These are phyloP conservation scores for Stratiomys singularior DNA, from an alignment of 2,888 invertebrate genomes.

Conservation along the genomic window DNA sequence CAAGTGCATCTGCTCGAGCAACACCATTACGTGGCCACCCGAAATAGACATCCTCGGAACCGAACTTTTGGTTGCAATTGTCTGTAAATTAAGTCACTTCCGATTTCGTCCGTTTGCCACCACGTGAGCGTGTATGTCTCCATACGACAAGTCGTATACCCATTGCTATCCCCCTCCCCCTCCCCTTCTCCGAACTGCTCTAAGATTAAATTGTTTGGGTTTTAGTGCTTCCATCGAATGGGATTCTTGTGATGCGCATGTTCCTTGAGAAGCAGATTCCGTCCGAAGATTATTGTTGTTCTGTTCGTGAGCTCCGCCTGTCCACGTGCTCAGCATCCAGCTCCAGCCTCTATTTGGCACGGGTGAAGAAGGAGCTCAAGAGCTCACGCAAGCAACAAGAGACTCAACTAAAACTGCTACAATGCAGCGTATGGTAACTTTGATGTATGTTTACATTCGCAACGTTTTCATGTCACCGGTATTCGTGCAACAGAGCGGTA, in stretches of 20 bases:
- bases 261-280: constrained; percentile 26
- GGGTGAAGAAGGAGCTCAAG: neutral
- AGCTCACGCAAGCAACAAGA: constrained; percentile 40
- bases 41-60: constrained; percentile 49
- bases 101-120: constrained; percentile 36
- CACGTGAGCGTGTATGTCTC: constrained; percentile 9
- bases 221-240: constrained; percentile 14
- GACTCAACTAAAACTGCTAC: constrained; percentile 26
- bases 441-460: constrained; percentile 14
- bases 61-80: constrained; percentile 49
- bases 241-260: constrained; percentile 38
- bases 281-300: constrained; percentile 21
- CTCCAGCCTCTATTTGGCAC: constrained; percentile 4
- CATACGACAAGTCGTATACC: neutral
- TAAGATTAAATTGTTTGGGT: constrained; percentile 3
- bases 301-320: constrained; percentile 51
- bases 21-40: constrained; percentile 49
- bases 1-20: constrained; percentile 43
- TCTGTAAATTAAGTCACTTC: constrained; percentile 43
- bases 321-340: constrained; percentile 52
- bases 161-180: neutral
- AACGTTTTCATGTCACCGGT: neutral
- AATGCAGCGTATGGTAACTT: constrained; percentile 37
- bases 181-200: neutral
- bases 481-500: constrained; percentile 3